Evolutionary conservation across 2,797 vertebrate genomes (phyloP).

Genomic region (Coilia nasus): DNA sequence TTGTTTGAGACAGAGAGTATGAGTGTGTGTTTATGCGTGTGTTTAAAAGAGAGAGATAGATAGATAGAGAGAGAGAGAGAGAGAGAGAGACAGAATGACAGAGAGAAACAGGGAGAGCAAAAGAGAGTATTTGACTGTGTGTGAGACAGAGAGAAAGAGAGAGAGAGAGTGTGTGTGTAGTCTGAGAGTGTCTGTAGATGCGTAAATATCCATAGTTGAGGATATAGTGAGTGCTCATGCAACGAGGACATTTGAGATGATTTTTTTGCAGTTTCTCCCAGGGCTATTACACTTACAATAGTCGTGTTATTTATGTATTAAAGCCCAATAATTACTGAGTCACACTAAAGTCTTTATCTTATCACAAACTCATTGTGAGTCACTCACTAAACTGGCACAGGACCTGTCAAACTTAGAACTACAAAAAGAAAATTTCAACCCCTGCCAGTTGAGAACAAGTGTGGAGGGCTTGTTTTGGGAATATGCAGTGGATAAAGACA

Average conservation of each 20-base stretch:
- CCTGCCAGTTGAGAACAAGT: background rate
- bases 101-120: too few relatives aligned
- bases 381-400: background rate
- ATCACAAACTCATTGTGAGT: background rate
- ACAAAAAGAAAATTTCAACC: background rate
- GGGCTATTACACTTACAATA: background rate
- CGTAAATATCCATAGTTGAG: background rate
- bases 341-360: background rate
- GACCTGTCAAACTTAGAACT: background rate
- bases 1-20: too few relatives aligned
- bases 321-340: background rate
- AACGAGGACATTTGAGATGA: background rate
- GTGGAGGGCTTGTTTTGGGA: background rate
- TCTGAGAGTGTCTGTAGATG: background rate
- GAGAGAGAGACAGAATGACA: too few relatives aligned
- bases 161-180: background rate
- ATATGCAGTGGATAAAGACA: background rate
- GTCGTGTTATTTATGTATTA: background rate
- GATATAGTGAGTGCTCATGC: background rate
- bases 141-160: too few relatives aligned
- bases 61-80: too few relatives aligned
- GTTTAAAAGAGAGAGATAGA: background rate
- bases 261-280: background rate
- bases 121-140: too few relatives aligned
- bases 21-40: background rate